phyloP scores from a whole-genome alignment of 2,888 invertebrate species.

The Pollenia griseotomentosa region DNA sequence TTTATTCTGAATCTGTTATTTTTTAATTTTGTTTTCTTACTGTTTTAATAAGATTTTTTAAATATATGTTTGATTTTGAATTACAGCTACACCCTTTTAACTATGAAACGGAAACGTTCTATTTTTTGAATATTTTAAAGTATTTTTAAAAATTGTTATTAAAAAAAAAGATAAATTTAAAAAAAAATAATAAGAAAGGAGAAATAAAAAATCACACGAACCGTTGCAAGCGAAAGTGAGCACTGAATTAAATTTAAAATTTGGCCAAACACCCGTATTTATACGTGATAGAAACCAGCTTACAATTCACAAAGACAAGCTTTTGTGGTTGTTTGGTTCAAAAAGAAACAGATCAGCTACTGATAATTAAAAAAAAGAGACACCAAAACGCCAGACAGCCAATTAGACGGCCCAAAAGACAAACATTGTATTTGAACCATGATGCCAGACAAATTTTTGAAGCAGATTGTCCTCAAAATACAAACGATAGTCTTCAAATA shows the following conservation, averaged over 20 bases:
- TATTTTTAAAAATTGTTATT: slow-evolving; percentile 29
- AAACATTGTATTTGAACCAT: neutral
- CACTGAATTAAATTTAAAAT: slow-evolving; percentile 75
- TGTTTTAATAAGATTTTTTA: neutral
- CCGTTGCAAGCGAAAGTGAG: slow-evolving; percentile 74
- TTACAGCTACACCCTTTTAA: slow-evolving; percentile 68
- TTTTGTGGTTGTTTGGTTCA: slow-evolving; percentile 44
- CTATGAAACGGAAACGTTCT: slow-evolving; percentile 66
- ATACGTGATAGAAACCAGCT: slow-evolving; percentile 65
- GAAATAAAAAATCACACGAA: slow-evolving; percentile 62
- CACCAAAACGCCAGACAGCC: slow-evolving; percentile 2
- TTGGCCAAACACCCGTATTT: slow-evolving; percentile 72
- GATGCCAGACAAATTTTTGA: too few species aligned
- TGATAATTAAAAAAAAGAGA: too few species aligned
- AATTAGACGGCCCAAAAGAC: neutral
- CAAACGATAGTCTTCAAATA: too few species aligned
- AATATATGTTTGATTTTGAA: slow-evolving; percentile 55
- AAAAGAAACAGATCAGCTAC: neutral
- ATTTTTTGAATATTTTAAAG: slow-evolving; percentile 50
- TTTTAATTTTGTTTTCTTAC: slow-evolving; percentile 1
- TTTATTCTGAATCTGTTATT: neutral
- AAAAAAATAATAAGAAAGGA: neutral
- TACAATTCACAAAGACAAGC: slow-evolving; percentile 60
- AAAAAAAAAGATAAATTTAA: slow-evolving; percentile 15
- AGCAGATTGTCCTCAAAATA: too few species aligned